Evolutionary conservation across 1,140 invertebrate genomes (phyloP), one percentile per base, ranked within the genome.

Genomic region (Papilio dardanus): DNA sequence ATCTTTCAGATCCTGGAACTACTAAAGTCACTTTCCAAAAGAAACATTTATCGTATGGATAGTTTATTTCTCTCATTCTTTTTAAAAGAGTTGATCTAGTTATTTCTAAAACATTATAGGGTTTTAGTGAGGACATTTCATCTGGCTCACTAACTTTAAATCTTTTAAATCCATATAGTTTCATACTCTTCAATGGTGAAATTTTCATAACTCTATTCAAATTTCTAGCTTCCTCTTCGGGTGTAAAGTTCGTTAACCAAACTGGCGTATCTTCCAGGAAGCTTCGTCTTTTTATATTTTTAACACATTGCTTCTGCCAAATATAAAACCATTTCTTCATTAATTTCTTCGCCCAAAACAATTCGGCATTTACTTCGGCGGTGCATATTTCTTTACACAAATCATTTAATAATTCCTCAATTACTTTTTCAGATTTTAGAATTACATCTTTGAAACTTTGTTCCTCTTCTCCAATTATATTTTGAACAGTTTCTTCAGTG

Each of bases 1-100:
- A 88, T 79, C 92, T 93, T 2, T 77, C 76, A 14, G 86, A 74
- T 73, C 93, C 86, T 16, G 96, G 95, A 73, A 95, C 92, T 0
- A 95, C 95, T 19, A 96, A 82, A n/a, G 95, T 87, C 28, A 96
- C 79, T 90, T 97, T 97, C 95, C 96, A 97, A 85, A 94, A 96
- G 67, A 94, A 89, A 77, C 94, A 94, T 76, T 94, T 93, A 66
- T 92, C 92, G 74, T 94, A 92, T 58, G 92, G 91, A 81, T 92
- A 93, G 74, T 86, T 90, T 33, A 94, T 90, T 82, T 93, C 88
- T 80, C 90, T 92, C 79, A 92, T 92, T 42, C 92, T 88, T 83
- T 93, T 91, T 58, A 92, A 76, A 16, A 94, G 84, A 65, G 92
- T 81, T 28, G 92, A 93, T 83, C 90, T 88, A 31, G 94, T 93